Evolutionary conservation across 2,113 vertebrate genomes (phyloP).

Genomic region (Calonectris borealis): DNA sequence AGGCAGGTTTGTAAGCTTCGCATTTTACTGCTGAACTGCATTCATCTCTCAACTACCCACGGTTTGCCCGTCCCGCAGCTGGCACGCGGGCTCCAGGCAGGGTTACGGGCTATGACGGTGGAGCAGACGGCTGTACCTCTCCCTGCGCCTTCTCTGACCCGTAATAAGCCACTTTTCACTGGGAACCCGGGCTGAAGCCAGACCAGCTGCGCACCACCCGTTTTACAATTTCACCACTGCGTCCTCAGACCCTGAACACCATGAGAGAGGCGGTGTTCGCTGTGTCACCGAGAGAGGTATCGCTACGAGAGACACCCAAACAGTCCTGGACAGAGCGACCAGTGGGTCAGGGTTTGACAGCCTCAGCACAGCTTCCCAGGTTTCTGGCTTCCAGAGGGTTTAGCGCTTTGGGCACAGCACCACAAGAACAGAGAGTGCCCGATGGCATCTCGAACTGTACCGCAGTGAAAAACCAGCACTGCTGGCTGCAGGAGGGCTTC

Average conservation of each 20-base stretch:
- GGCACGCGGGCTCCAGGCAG: background rate
- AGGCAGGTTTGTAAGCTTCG: background rate
- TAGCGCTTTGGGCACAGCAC: background rate
- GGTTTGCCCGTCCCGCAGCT: background rate
- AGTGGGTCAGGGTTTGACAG: too few species aligned
- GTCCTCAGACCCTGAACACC: background rate
- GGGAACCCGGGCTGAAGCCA: background rate
- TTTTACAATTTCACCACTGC: background rate
- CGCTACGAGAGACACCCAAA: background rate
- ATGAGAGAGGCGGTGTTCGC: too few species aligned
- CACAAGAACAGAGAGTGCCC: accelerated
- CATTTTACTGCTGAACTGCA: background rate
- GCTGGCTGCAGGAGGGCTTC: background rate
- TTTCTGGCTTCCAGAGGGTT: background rate
- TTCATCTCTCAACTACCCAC: background rate
- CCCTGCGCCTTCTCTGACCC: background rate
- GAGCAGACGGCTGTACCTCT: background rate
- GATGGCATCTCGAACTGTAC: background rate
- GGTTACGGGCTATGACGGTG: background rate
- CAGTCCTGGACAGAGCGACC: background rate
- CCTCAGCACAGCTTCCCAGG: background rate
- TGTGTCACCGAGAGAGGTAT: background rate
- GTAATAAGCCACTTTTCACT: background rate
- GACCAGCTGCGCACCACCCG: background rate
- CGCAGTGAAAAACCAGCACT: background rate